Percentiles rank a stretch among this genome's conserved stretches.
phyloP scores from a whole-genome alignment of 2,113 vertebrate genomes.

The Melanerpes formicivorus region DNA sequence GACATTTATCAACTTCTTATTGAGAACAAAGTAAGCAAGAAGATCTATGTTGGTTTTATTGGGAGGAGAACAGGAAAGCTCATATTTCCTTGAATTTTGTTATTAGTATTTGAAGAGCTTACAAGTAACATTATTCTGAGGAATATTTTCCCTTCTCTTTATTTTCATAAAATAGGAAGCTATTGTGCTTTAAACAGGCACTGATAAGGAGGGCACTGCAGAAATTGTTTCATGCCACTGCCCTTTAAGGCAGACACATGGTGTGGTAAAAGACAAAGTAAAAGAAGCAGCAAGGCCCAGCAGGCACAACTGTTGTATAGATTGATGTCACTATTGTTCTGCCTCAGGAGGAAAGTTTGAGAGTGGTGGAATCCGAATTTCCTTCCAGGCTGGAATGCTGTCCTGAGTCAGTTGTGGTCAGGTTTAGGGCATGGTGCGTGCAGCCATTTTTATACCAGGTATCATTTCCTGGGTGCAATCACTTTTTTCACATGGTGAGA shows the following conservation, averaged over 20 bases:
- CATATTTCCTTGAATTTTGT: background rate
- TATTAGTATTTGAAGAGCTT: background rate
- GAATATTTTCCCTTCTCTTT: background rate
- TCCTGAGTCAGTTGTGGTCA: background rate
- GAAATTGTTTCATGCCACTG: background rate
- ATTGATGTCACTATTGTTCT: background rate
- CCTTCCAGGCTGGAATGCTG: background rate
- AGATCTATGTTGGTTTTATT: background rate
- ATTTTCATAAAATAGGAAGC: background rate
- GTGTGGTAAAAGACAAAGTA: background rate
- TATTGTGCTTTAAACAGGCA: background rate
- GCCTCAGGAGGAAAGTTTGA: background rate
- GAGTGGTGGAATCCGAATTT: background rate
- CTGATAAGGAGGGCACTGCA: background rate
- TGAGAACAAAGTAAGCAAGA: background rate
- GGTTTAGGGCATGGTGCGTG: accelerated
- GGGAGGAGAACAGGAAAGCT: background rate
- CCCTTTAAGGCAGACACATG: background rate
- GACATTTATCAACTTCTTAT: background rate
- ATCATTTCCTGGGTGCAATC: background rate
- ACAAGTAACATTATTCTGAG: background rate
- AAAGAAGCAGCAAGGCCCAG: background rate
- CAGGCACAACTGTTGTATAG: accelerated
- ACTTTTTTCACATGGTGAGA: background rate
- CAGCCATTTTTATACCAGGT: background rate